A percentile compares a stretch with the other conserved stretches of the same genome.
These are phyloP conservation scores for Forpus xanthops DNA, from an alignment of 2,797 vertebrate genomes.

Conservation along the genomic window DNA sequence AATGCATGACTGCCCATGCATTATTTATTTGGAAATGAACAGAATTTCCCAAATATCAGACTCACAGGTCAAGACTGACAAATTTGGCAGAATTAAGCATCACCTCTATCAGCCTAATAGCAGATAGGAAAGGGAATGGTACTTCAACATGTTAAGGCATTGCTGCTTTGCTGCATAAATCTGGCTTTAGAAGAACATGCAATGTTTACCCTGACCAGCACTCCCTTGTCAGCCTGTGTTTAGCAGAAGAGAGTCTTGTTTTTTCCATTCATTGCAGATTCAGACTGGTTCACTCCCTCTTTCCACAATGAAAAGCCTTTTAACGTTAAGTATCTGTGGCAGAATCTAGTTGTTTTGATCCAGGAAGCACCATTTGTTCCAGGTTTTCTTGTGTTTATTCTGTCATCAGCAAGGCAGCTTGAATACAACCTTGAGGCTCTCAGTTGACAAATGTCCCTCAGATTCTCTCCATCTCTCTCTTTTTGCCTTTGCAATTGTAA, in stretches of 20 bases:
- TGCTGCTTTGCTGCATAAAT: neutral
- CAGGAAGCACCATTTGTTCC: neutral
- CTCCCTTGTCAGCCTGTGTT: neutral
- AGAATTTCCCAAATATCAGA: conserved; percentile 57
- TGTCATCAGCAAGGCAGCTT: neutral
- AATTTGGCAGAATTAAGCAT: conserved; percentile 44
- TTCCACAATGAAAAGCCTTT: conserved; percentile 17
- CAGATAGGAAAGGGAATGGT: neutral
- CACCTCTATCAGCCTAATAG: neutral
- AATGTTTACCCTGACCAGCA: neutral
- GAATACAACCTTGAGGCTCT: neutral
- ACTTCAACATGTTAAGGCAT: neutral
- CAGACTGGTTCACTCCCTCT: neutral
- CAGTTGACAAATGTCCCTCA: conserved; percentile 25
- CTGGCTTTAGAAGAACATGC: neutral
- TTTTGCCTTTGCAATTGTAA: conserved; percentile 42
- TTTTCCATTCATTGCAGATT: neutral
- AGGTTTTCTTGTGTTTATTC: conserved; percentile 16
- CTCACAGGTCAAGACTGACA: conserved; percentile 46
- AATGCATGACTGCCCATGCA: conserved; percentile 68
- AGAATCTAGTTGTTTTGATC: neutral
- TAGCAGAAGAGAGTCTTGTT: neutral
- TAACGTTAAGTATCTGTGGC: neutral
- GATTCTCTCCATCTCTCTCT: conserved; percentile 21
- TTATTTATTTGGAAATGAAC: conserved; percentile 69